Evolutionary conservation across 2,797 vertebrate species (phyloP).

Genomic region (Neomorphus geoffroyi): DNA sequence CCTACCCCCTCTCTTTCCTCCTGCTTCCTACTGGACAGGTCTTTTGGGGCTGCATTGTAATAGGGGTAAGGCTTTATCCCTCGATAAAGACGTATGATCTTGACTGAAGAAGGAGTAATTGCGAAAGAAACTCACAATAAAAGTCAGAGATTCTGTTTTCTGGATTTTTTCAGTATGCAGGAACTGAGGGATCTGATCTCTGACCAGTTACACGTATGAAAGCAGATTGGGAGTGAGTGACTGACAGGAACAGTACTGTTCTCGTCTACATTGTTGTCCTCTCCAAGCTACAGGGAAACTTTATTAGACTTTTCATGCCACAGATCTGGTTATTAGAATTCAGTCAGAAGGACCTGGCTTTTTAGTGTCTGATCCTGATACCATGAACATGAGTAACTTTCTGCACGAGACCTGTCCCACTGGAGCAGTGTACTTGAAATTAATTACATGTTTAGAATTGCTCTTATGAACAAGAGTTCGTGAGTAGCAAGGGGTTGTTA

Average conservation of each 20-base stretch:
- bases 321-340: neutral
- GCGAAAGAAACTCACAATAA: neutral
- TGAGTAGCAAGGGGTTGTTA: neutral
- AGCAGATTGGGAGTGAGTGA: neutral
- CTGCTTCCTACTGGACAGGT: no score
- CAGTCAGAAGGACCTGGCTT: neutral
- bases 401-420: neutral
- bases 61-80: fast-evolving
- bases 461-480: neutral
- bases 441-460: neutral
- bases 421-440: neutral
- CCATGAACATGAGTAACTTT: neutral
- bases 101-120: neutral
- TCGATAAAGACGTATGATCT: neutral
- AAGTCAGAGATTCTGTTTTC: neutral
- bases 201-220: fast-evolving
- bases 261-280: fast-evolving
- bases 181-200: neutral
- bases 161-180: neutral
- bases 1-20: no score
- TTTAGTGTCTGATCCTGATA: neutral
- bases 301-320: neutral
- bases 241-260: neutral
- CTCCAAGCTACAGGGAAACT: neutral
- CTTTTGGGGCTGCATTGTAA: no score